Evolutionary conservation across 2,888 invertebrate species (phyloP).

Genomic region (Buathra laborator): DNA sequence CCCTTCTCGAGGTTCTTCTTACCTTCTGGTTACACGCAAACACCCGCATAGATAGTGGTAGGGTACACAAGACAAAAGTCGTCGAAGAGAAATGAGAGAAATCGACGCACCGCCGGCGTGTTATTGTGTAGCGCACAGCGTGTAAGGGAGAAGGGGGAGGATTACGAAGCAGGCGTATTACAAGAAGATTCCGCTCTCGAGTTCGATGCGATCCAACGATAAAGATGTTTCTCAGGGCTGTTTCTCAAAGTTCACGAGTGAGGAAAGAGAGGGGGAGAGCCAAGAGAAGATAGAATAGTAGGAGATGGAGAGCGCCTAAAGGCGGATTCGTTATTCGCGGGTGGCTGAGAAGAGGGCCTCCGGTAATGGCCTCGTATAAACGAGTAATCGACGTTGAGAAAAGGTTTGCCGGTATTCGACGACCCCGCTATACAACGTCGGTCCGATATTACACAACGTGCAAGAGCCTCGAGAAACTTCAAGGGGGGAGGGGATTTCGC

Average conservation of each 20-base stretch:
- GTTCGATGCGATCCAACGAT: constrained; percentile 64
- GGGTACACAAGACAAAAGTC: constrained; percentile 15
- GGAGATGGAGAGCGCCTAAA: constrained; percentile 46
- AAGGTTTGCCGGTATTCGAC: constrained; percentile 53
- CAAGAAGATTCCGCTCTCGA: constrained; percentile 48
- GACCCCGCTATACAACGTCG: constrained; percentile 46
- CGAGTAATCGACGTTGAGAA: constrained; percentile 69
- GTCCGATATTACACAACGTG: constrained; percentile 56
- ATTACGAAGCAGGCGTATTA: constrained; percentile 28
- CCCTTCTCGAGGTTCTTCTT: not conserved
- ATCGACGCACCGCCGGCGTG: constrained; percentile 47
- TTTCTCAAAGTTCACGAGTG: constrained; percentile 66
- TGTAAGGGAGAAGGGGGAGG: constrained; percentile 6
- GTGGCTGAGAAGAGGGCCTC: constrained; percentile 54
- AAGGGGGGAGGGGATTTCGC: constrained; percentile 34
- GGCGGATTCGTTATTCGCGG: constrained; percentile 71
- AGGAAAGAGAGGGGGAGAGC: constrained; percentile 34
- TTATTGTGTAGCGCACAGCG: constrained; percentile 28
- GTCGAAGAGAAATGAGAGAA: constrained; percentile 56
- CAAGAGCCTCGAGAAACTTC: constrained; percentile 35
- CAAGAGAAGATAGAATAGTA: not conserved
- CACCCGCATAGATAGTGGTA: constrained; percentile 13
- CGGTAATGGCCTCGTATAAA: constrained; percentile 72
- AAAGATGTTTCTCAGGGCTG: constrained; percentile 70
- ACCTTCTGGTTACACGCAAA: not conserved